Evolutionary conservation across 37 sponge, comb jelly and placozoan genomes (phyloP), one percentile per base, ranked within the genome.

Genomic region (Spongia lamella): DNA sequence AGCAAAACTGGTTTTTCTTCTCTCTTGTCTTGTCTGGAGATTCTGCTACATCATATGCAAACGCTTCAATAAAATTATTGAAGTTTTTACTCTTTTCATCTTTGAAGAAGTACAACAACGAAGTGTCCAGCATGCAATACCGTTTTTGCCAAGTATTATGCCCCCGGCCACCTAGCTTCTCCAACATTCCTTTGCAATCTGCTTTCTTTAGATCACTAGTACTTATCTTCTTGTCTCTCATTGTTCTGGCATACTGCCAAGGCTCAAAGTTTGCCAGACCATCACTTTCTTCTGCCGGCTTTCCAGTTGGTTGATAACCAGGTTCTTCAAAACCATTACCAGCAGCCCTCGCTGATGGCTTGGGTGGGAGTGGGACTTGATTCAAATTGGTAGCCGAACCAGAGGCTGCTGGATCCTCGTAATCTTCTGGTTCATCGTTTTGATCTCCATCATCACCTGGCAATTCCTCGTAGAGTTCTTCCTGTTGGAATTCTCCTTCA

Each of bases 141-240:
- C 95, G 73, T 55, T 78, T 83, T 72, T 94, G 95, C 95, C 95
- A 94, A 0, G 58, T 81, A 33, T 81, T 84, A 26, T 78, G 85
- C 53, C 67, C 83, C 64, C 59, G 76, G 0, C 95, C 95, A 9
- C 95, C 95, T 21, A 94, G 79, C 56, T 94, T 94, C 83, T 94
- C 95, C 39, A 94, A 52, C n/a, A 6, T 26, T 32, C 95, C 95
- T 49, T 89, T 90, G 22, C 64, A 64, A 0, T 1, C 49, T 9
- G 85, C 63, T 16, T 64, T 52, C 49, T 82, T 77, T 26, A 90
- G 40, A 1, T 82, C 35, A 24, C 74, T 56, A 20, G 65, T 73
- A 35, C 78, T 81, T 1, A 74, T 60, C 70, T 77, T 78, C 39
- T 78, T 71, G 0, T 37, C 55, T 34, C 65, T 77, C 54, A 31